phyloP scores from a whole-genome alignment of 2,797 vertebrate species.

The Odontamblyopus lacepedii region DNA sequence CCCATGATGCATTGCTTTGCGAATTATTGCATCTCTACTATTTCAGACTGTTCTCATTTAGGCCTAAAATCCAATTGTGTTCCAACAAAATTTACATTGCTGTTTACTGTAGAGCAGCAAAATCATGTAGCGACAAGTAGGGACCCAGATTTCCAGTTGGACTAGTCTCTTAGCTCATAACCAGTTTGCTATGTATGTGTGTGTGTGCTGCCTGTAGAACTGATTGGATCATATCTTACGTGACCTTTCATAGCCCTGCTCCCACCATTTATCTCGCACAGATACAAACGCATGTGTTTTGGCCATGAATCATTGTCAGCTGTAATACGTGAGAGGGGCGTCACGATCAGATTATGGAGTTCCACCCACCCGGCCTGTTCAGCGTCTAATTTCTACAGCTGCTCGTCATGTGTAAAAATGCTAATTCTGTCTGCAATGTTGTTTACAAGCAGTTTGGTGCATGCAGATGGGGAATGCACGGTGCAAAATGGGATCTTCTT shows the following conservation, averaged over 20 bases:
- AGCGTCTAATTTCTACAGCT: constrained; percentile 34
- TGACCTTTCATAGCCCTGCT: constrained; percentile 55
- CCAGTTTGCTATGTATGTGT: constrained; percentile 38
- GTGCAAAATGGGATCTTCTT: constrained; percentile 20
- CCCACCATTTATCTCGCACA: constrained; percentile 55
- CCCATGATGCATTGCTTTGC: background rate
- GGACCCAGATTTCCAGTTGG: constrained; percentile 34
- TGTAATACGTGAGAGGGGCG: constrained; percentile 37
- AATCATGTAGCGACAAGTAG: constrained; percentile 13
- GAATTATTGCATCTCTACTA: background rate
- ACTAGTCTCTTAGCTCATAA: constrained; percentile 55
- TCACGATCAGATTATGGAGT: constrained; percentile 37
- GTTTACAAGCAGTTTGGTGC: constrained; percentile 36
- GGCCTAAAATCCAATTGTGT: background rate
- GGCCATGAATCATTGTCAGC: constrained; percentile 43
- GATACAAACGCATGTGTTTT: constrained; percentile 50
- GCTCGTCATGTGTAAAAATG: constrained; percentile 40
- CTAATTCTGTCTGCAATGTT: constrained; percentile 20
- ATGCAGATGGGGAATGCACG: constrained; percentile 19
- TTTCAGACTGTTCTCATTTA: background rate
- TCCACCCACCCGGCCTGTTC: constrained; percentile 12
- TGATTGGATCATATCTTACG: constrained; percentile 56
- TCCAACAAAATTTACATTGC: background rate
- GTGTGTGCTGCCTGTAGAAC: constrained; percentile 39
- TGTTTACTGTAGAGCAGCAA: constrained; percentile 17